phyloP scores from a whole-genome alignment of 1,140 invertebrate species.

The Aphelenchoides fujianensis region DNA sequence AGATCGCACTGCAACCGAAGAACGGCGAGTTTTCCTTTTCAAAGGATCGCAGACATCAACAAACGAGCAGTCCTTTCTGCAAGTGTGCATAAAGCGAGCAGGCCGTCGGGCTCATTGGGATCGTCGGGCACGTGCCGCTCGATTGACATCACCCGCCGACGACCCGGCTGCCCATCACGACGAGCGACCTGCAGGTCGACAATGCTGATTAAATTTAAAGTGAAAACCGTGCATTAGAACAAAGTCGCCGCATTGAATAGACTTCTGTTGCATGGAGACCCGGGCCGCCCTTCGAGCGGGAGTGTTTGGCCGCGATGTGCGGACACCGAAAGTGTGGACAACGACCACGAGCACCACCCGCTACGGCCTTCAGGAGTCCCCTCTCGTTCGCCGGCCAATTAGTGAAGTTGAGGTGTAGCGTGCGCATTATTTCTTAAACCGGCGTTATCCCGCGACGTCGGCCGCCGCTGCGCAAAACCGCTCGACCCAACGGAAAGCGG shows the following conservation, averaged over 20 bases:
- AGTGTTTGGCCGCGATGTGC: not conserved
- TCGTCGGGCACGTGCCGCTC: not conserved
- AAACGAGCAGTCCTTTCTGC: too few relatives aligned
- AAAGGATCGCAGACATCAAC: too few relatives aligned
- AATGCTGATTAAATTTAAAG: constrained; percentile 4
- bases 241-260: not conserved
- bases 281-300: not conserved
- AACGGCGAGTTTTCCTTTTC: too few relatives aligned
- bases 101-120: not conserved
- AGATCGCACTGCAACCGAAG: too few relatives aligned
- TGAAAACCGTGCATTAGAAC: constrained; percentile 3
- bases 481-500: too few relatives aligned
- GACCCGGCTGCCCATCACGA: too few relatives aligned
- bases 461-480: too few relatives aligned
- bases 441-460: too few relatives aligned
- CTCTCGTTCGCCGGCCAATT: not conserved
- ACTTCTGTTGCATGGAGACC: not conserved
- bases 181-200: too few relatives aligned
- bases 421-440: not conserved
- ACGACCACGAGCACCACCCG: too few relatives aligned
- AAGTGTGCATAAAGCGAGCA: not conserved
- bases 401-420: not conserved
- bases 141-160: not conserved
- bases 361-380: too few relatives aligned
- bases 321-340: too few relatives aligned